Conservation (phyloP, 2,888 invertebrate species). For the Ophion costatus region DNA sequence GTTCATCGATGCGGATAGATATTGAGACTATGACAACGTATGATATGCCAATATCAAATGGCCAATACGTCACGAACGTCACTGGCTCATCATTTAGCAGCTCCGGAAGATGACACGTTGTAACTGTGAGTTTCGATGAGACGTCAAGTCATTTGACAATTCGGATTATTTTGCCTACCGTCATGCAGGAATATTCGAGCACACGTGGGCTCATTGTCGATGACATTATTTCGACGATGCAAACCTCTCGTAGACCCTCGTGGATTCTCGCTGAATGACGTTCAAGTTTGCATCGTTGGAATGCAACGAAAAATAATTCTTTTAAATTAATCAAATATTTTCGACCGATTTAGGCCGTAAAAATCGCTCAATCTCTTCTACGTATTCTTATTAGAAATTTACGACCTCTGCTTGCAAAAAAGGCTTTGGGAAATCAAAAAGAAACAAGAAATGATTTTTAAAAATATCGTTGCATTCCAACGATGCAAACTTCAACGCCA, state of each 20-base stretch:
- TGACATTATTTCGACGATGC: conserved; percentile 77
- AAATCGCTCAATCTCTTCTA: too few relatives aligned
- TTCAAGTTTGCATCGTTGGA: too few relatives aligned
- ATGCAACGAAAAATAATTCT: too few relatives aligned
- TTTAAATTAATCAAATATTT: too few relatives aligned
- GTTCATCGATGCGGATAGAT: conserved; percentile 77
- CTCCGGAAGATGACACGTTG: conserved; percentile 73
- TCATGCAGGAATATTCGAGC: conserved; percentile 76
- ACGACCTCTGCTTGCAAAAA: too few relatives aligned
- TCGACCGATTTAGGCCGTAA: too few relatives aligned
- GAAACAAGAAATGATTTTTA: too few relatives aligned
- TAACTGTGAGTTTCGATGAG: not conserved
- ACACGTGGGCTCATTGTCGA: conserved; percentile 79
- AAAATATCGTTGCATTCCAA: too few relatives aligned
- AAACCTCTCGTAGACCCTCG: conserved; percentile 73
- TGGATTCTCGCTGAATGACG: conserved; percentile 67
- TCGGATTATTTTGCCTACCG: conserved; percentile 67
- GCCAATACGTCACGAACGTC: conserved; percentile 69
- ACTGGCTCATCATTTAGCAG: conserved; percentile 69
- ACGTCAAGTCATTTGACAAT: conserved; percentile 2
- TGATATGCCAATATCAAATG: conserved; percentile 70
- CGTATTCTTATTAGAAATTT: too few relatives aligned
- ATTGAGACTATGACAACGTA: conserved; percentile 76
- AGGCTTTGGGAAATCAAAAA: too few relatives aligned
- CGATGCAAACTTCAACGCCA: too few relatives aligned